Evolutionary conservation across 1,140 invertebrate genomes (phyloP).

Genomic region (Drosophila miranda): DNA sequence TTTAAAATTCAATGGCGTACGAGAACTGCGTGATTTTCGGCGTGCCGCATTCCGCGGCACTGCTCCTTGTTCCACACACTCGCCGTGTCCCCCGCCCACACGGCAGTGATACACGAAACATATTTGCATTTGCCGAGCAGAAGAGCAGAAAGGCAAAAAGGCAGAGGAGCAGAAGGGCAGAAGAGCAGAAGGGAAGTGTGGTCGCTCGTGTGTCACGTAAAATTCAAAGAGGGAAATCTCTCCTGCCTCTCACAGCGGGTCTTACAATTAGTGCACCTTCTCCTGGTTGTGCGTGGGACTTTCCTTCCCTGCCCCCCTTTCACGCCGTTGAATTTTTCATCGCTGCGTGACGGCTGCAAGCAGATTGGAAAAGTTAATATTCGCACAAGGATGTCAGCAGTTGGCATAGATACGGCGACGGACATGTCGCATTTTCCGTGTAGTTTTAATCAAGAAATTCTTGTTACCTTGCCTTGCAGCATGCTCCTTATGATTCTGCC

Average conservation of each 20-base stretch:
- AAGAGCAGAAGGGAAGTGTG: background rate
- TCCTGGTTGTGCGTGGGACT: no score
- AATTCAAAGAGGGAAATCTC: conserved; percentile 38
- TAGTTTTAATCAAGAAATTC: no score
- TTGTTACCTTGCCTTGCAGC: no score
- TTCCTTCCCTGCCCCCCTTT: no score
- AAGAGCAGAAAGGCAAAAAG: no score
- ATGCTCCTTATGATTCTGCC: no score
- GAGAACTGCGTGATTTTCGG: conserved; percentile 64
- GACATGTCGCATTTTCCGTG: no score
- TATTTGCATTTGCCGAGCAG: conserved; percentile 60
- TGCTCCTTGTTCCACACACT: background rate
- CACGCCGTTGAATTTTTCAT: no score
- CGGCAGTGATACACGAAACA: conserved; percentile 46
- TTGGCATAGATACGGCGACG: no score
- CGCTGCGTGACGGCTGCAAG: no score
- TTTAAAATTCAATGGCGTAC: conserved; percentile 77
- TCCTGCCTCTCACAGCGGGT: conserved; percentile 25
- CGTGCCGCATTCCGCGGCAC: conserved; percentile 44
- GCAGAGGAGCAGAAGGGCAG: background rate
- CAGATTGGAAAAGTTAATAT: no score
- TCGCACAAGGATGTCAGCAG: no score
- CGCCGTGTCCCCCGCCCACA: conserved; percentile 6
- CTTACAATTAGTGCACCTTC: conserved; percentile 43
- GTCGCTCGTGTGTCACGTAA: conserved; percentile 4